Evolutionary conservation across 2,888 invertebrate species (phyloP).

Genomic region (Ichneumon xanthorius): DNA sequence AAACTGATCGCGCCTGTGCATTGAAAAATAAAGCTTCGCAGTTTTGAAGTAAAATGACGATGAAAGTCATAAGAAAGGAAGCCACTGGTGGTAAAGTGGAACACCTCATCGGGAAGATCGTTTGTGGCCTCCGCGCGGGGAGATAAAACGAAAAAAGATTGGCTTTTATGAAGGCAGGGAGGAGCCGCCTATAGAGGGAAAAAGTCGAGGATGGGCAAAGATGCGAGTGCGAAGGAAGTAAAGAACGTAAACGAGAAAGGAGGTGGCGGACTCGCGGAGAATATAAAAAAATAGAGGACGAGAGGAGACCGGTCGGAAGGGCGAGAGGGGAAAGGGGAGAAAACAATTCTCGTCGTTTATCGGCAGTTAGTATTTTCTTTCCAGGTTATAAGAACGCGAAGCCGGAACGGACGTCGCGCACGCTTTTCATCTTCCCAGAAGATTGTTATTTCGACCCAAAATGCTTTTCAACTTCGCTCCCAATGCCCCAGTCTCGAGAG

Average conservation of each 20-base stretch:
- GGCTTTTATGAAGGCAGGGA: constrained; percentile 47
- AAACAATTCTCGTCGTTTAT: constrained; percentile 67
- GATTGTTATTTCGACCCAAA: constrained; percentile 22
- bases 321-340: constrained; percentile 31
- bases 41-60: constrained; percentile 18
- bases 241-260: constrained; percentile 28
- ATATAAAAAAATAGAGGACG: constrained; percentile 33
- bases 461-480: not conserved
- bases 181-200: not conserved
- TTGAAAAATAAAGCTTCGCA: constrained; percentile 28
- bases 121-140: constrained; percentile 41
- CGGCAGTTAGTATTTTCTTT: constrained; percentile 52
- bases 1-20: constrained; percentile 35
- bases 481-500: not conserved
- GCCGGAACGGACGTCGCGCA: constrained; percentile 22
- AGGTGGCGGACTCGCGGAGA: constrained; percentile 16
- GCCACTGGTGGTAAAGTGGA: constrained; percentile 57
- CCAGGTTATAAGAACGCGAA: constrained; percentile 20
- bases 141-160: constrained; percentile 58
- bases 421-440: constrained; percentile 28
- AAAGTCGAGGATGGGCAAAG: constrained; percentile 31
- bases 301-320: not conserved
- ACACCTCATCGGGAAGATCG: constrained; percentile 61
- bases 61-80: constrained; percentile 34
- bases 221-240: constrained; percentile 21